Conservation (phyloP, 2,797 vertebrate species). For the Delichon dasypus region DNA sequence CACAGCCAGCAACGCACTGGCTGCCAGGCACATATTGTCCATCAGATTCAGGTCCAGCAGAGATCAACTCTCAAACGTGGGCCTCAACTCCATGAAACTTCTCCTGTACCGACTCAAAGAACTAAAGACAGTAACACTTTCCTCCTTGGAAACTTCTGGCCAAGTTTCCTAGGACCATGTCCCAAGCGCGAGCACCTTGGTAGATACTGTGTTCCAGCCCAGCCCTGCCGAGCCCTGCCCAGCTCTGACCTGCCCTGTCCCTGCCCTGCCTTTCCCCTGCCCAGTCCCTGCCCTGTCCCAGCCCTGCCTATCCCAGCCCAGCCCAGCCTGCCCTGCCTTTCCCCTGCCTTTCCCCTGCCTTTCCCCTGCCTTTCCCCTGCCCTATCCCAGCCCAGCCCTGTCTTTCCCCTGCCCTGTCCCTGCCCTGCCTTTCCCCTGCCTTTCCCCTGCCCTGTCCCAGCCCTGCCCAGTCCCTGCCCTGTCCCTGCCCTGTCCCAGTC, state of each 20-base stretch:
- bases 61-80: fast-evolving
- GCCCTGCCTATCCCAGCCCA: not conserved
- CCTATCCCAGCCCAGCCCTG: too few species aligned
- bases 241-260: not conserved
- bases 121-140: not conserved
- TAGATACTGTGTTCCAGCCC: fast-evolving
- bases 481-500: too few species aligned
- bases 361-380: too few species aligned
- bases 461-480: too few species aligned
- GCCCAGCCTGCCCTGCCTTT: too few species aligned
- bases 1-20: not conserved
- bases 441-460: too few species aligned
- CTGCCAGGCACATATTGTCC: not conserved
- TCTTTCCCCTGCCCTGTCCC: too few species aligned
- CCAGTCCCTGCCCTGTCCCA: too few species aligned
- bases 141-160: fast-evolving
- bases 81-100: not conserved
- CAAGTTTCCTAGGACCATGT: not conserved
- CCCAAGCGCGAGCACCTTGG: not conserved
- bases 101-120: not conserved
- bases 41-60: not conserved
- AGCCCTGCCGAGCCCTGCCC: too few species aligned
- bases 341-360: too few species aligned
- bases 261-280: too few species aligned
- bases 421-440: too few species aligned